Evolutionary conservation across 2,797 vertebrate species (phyloP).

Genomic region (Erpetoichthys calabaricus): DNA sequence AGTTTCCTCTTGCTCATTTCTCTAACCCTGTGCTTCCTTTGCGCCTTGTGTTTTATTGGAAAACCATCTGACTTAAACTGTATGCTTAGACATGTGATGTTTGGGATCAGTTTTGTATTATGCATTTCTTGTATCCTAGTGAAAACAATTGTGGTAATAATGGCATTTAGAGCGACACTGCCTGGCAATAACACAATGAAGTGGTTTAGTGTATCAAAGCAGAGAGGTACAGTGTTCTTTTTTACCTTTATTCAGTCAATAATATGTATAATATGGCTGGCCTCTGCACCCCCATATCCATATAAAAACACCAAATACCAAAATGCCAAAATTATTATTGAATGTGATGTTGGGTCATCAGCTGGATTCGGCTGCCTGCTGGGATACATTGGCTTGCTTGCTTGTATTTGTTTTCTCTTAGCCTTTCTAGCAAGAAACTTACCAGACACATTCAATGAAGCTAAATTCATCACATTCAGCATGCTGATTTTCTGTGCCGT

Average conservation of each 20-base stretch:
- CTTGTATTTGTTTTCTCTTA: conserved; percentile 25
- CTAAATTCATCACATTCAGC: conserved; percentile 36
- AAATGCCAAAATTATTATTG: conserved; percentile 11
- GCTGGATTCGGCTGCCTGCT: conserved; percentile 26
- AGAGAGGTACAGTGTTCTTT: conserved; percentile 37
- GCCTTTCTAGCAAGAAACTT: conserved; percentile 32
- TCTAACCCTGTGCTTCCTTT: conserved; percentile 43
- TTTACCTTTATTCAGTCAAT: conserved; percentile 40
- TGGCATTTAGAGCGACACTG: conserved; percentile 42
- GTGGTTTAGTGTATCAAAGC: conserved; percentile 43
- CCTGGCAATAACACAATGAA: conserved; percentile 40
- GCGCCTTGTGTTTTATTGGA: conserved; percentile 42
- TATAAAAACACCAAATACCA: conserved; percentile 27
- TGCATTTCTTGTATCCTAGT: conserved; percentile 52
- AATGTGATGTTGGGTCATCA: conserved; percentile 26
- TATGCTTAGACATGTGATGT: conserved; percentile 39
- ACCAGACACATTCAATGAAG: conserved; percentile 33
- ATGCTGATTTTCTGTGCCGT: conserved; percentile 35
- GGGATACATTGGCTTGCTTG: conserved; percentile 30
- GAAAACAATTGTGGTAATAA: conserved; percentile 46
- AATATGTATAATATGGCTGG: conserved; percentile 43
- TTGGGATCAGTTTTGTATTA: conserved; percentile 48
- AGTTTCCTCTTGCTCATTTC: conserved; percentile 45
- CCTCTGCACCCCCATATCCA: conserved; percentile 34
- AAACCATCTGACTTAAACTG: conserved; percentile 45